Percentiles rank a stretch among this genome's conserved stretches.
Evolutionary conservation across 1,140 invertebrate species (phyloP).

Genomic region (Hormaphis cornu): DNA sequence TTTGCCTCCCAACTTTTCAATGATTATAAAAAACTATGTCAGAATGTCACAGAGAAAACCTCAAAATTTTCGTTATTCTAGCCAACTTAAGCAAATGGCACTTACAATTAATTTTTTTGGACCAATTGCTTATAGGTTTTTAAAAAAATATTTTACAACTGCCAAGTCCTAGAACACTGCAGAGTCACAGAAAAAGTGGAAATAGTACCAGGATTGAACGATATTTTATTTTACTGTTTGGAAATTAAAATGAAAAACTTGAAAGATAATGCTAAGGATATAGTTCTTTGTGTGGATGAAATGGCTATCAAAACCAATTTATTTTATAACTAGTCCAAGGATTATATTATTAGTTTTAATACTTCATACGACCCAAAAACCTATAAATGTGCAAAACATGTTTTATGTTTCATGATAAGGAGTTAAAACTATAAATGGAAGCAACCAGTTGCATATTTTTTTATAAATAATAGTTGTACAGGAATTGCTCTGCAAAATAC

Average conservation of each 20-base stretch:
- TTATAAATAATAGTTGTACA: background rate
- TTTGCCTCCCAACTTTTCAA: background rate
- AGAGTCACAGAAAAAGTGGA: background rate
- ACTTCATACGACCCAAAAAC: background rate
- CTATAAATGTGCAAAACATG: background rate
- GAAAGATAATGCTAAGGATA: background rate
- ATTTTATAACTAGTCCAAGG: background rate
- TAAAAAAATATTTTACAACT: slow-evolving; percentile 10
- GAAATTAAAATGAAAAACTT: background rate
- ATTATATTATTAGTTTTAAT: background rate
- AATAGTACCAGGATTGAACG: background rate
- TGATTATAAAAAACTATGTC: background rate
- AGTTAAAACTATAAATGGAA: background rate
- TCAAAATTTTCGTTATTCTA: slow-evolving; percentile 1
- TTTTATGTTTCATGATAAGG: background rate
- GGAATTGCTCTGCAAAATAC: background rate
- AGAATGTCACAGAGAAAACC: background rate
- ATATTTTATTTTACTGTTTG: background rate
- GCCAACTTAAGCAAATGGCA: background rate
- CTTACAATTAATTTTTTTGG: slow-evolving; percentile 1
- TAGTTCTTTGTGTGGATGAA: background rate
- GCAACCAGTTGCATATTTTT: background rate
- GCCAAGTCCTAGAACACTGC: background rate
- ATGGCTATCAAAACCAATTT: background rate
- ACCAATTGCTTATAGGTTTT: background rate